phyloP scores from a whole-genome alignment of 2,888 invertebrate species.

The Zaprionus lineosus region DNA sequence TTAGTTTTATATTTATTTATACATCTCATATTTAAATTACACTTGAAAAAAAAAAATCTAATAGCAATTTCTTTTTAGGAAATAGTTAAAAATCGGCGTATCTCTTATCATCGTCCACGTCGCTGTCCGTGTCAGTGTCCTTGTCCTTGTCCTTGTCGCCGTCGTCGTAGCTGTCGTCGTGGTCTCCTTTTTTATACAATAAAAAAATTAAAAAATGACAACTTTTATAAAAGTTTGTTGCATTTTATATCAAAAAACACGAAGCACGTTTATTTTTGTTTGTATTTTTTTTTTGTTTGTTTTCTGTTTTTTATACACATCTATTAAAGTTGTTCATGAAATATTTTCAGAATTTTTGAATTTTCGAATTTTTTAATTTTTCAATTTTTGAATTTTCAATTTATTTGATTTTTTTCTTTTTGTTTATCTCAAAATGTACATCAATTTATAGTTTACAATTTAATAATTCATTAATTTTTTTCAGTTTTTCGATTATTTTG shows the following conservation, averaged over 20 bases:
- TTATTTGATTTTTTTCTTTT: conserved; percentile 34
- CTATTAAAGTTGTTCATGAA: conserved; percentile 52
- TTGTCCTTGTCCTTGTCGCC: conserved; percentile 8
- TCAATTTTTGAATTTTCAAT: conserved; percentile 23
- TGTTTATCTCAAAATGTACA: conserved; percentile 59
- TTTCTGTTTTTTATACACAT: conserved; percentile 45
- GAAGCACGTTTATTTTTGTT: conserved; percentile 48
- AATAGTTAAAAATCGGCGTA: conserved; percentile 48
- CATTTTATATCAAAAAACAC: conserved; percentile 67
- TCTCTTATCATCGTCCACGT: too few relatives aligned
- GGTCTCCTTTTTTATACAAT: conserved; percentile 49
- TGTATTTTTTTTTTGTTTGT: conserved; percentile 25
- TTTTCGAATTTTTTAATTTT: conserved; percentile 32
- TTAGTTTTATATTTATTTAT: conserved; percentile 7
- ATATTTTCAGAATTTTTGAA: conserved; percentile 51
- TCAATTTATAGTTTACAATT: conserved; percentile 75
- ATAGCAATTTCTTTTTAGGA: conserved; percentile 46
- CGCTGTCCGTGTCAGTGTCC: conserved; percentile 2
- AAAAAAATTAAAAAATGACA: conserved; percentile 56
- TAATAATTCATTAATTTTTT: conserved; percentile 66
- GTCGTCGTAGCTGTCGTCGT: too few relatives aligned
- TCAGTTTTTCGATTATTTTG: too few relatives aligned
- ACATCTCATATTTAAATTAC: conserved; percentile 33
- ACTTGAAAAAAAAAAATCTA: conserved; percentile 52
- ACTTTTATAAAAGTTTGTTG: conserved; percentile 53